Evolutionary conservation across 2,113 vertebrate species (phyloP).

Genomic region (Mesitornis unicolor): DNA sequence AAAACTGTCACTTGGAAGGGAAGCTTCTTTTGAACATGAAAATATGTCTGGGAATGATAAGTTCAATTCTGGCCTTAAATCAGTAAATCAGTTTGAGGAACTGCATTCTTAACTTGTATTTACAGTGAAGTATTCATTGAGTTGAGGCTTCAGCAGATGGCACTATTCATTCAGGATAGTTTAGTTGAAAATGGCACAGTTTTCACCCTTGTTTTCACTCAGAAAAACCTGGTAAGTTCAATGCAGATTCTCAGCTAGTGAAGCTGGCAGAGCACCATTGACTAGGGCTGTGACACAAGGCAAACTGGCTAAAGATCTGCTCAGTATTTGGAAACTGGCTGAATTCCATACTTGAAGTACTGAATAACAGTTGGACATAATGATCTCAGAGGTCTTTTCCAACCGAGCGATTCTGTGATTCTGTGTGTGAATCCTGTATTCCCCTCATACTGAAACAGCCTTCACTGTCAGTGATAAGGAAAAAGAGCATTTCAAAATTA

Average conservation of each 20-base stretch:
- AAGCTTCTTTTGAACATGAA: neutral
- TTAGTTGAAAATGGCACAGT: neutral
- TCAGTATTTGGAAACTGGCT: neutral
- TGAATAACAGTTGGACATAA: too few relatives aligned
- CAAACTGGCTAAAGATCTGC: neutral
- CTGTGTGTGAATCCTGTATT: neutral
- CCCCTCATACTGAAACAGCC: neutral
- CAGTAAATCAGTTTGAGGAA: neutral
- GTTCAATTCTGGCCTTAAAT: neutral
- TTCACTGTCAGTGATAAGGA: neutral
- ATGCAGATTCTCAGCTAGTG: neutral
- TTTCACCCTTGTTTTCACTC: neutral
- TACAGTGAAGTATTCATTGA: neutral
- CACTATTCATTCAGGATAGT: neutral
- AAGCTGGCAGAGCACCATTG: neutral
- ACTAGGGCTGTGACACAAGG: neutral
- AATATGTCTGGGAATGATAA: neutral
- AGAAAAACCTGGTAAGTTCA: neutral
- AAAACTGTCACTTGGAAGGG: neutral
- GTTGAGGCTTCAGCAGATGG: neutral
- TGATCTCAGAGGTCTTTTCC: too few relatives aligned
- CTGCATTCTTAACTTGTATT: neutral
- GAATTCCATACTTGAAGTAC: neutral
- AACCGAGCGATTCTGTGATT: too few relatives aligned
- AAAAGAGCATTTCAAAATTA: neutral